Evolutionary conservation across 2,113 vertebrate genomes (phyloP), one percentile per base, ranked within the genome.

Genomic region (Saguinus midas): DNA sequence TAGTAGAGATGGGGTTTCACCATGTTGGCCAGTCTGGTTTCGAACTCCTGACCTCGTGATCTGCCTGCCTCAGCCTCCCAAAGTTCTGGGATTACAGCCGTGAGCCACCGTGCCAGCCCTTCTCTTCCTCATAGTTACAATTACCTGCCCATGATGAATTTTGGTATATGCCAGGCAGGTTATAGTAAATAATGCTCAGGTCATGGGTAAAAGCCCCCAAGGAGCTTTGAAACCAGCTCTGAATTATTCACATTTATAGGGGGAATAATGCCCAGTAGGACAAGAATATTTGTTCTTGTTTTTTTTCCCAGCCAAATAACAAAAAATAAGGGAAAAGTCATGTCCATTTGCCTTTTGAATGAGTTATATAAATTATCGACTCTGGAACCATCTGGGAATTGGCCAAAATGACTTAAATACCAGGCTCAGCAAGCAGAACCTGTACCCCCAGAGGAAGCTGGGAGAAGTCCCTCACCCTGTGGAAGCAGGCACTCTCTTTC

Each of bases 321-420:
- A 82, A 95, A 20, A 66, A 90, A 25, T 20, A 78, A 87, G 72
- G 50, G 70, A 79, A 96, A 97, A 97, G 37, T 79, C 25, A 64
- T 25, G 21, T 87, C 80, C 20, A 27, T 35, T 79, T 82, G 58
- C 35, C 85, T 95, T 90, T 52, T 64, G 68, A 92, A 82, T 78
- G 18, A 92, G 25, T 87, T 90, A 40, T 16, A 3, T 81, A 55
- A 95, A 72, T 66, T 75, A 86, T 32, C 25, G 12, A 29, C 40
- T 61, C 64, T 85, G 72, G 27, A 21, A 8, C 58, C 75, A 50
- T 37, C 50, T 93, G 82, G 45, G 57, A 85, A 91, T 43, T 85
- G 85, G 50, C 80, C 78, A 87, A 91, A 90, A 87, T 6, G 37
- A 70, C 57, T 90, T 57, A 85, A 64, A 61, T 48, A 64, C 43